A percentile compares a stretch with the other conserved stretches of the same genome.
Conservation (phyloP, 1,140 invertebrate genomes). For the Aphelinus atriplicis region DNA sequence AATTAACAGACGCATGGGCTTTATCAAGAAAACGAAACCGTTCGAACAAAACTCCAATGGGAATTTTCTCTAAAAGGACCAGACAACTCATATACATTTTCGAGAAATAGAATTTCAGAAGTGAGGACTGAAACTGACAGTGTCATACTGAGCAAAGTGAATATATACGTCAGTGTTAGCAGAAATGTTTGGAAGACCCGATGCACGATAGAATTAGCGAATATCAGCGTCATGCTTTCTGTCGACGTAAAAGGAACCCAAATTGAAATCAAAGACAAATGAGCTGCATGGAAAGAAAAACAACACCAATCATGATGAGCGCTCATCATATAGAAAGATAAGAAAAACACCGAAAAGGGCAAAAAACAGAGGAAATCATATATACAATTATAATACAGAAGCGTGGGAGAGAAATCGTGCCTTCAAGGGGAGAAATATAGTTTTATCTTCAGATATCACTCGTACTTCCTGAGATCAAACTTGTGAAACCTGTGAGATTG, state of each 20-base stretch:
- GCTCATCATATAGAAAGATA: not conserved
- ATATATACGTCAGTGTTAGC: conserved; percentile 68
- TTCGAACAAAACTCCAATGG: too few relatives aligned
- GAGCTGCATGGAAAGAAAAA: not conserved
- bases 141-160: conserved; percentile 68
- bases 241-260: conserved; percentile 3
- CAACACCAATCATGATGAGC: not conserved
- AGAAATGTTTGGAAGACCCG: conserved; percentile 44
- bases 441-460: not conserved
- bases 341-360: not conserved
- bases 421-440: conserved; percentile 4
- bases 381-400: not conserved
- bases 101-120: conserved; percentile 16
- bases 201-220: not conserved
- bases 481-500: not conserved
- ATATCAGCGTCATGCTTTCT: too few relatives aligned
- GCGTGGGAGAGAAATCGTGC: conserved; percentile 31
- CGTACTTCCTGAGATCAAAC: conserved; percentile 9
- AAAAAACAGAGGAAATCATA: conserved; percentile 1
- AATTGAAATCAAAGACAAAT: conserved; percentile 19
- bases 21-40: too few relatives aligned
- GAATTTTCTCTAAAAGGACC: too few relatives aligned
- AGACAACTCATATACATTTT: not conserved
- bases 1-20: too few relatives aligned
- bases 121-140: conserved; percentile 64